These are phyloP conservation scores for Geodia barretti DNA, from an alignment of 37 sponge, comb jelly and placozoan species.

Conservation along the genomic window DNA sequence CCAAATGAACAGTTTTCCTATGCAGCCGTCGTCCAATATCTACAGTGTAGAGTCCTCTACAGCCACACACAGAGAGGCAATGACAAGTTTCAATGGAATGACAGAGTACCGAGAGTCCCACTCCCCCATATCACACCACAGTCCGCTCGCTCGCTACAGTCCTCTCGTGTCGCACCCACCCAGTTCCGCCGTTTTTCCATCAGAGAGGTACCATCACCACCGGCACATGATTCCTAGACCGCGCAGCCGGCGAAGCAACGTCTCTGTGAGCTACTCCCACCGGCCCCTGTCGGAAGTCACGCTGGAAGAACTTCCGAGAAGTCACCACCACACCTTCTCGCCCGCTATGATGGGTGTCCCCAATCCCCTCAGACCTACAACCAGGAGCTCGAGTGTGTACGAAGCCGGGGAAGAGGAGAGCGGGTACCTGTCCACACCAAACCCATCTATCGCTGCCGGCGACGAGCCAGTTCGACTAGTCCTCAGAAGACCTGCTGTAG, in stretches of 20 bases:
- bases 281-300: not conserved
- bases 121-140: not conserved
- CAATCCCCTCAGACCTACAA: not conserved
- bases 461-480: not conserved
- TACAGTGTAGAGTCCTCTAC: not conserved
- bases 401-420: conserved; percentile 1
- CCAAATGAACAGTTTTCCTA: not conserved
- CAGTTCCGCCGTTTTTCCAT: not conserved
- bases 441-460: not conserved
- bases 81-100: not conserved
- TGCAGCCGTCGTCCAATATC: not conserved
- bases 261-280: not conserved
- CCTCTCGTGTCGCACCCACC: not conserved
- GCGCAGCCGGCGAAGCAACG: not conserved
- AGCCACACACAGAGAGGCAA: not conserved
- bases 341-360: not conserved
- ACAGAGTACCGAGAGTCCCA: not conserved
- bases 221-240: not conserved
- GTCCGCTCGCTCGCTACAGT: not conserved
- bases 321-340: not conserved
- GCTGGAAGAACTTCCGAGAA: not conserved
- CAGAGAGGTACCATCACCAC: not conserved
- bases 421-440: not conserved
- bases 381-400: not conserved
- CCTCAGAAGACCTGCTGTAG: too few species aligned